These are phyloP conservation scores for Laspeyria flexula DNA, from an alignment of 2,888 invertebrate genomes.

Conservation along the genomic window DNA sequence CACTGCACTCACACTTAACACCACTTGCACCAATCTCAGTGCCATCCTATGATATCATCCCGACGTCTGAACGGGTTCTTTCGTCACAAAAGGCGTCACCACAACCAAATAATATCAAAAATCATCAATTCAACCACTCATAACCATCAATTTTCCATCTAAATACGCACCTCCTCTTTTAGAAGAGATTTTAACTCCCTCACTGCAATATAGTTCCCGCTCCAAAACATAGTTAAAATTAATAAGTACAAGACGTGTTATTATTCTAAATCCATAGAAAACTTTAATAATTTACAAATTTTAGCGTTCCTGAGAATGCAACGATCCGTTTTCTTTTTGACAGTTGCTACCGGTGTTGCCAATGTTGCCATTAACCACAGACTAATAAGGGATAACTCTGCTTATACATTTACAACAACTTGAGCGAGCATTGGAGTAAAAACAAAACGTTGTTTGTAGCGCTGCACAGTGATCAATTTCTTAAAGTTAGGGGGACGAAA, in stretches of 20 bases:
- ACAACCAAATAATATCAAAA: constrained; percentile 46
- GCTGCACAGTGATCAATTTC: no score
- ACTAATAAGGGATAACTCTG: no score
- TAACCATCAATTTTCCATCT: constrained; percentile 77
- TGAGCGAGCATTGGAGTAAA: neutral
- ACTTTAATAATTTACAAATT: constrained; percentile 67
- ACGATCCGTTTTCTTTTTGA: constrained; percentile 77
- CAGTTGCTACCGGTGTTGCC: constrained; percentile 52
- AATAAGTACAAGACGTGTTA: constrained; percentile 70
- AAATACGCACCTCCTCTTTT: constrained; percentile 90
- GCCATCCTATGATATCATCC: constrained; percentile 11
- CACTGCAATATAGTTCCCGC: constrained; percentile 90
- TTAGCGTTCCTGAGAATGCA: constrained; percentile 69
- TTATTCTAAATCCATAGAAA: constrained; percentile 80
- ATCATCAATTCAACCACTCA: constrained; percentile 54
- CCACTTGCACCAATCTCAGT: constrained; percentile 7
- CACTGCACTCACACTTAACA: constrained; percentile 15
- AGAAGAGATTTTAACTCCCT: constrained; percentile 92
- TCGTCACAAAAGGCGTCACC: constrained; percentile 29
- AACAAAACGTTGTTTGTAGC: constrained; percentile 13
- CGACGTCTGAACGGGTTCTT: constrained; percentile 5
- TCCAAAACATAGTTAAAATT: constrained; percentile 92
- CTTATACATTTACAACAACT: neutral
- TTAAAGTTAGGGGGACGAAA: no score
- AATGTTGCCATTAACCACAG: constrained; percentile 5